Evolutionary conservation across 2,888 invertebrate genomes (phyloP).

Genomic region (Cryptocephalus primarius): DNA sequence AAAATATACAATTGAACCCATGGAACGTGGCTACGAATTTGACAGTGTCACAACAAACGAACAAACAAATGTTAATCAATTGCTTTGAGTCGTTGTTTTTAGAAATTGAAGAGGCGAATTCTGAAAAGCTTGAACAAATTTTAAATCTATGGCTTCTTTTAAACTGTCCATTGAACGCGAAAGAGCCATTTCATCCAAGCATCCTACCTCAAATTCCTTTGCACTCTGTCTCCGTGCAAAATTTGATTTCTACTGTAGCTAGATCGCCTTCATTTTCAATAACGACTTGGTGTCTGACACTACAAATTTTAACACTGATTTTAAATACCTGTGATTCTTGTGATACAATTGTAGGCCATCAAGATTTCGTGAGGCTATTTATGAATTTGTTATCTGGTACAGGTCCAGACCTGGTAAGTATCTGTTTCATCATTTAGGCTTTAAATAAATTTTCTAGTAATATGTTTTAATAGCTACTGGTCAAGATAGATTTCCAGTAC

Average conservation of each 20-base stretch:
- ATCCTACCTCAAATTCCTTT: constrained; percentile 54
- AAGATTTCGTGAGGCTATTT: constrained; percentile 55
- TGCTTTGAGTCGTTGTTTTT: constrained; percentile 61
- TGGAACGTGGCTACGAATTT: constrained; percentile 31
- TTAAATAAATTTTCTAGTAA: too few relatives aligned
- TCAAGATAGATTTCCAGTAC: too few relatives aligned
- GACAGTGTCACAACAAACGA: constrained; percentile 13
- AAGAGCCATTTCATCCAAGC: constrained; percentile 45
- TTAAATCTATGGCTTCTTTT: constrained; percentile 66
- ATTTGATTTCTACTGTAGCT: constrained; percentile 53
- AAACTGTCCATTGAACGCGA: constrained; percentile 51
- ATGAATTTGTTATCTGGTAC: constrained; percentile 57
- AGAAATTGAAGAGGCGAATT: constrained; percentile 55
- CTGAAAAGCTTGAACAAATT: constrained; percentile 71
- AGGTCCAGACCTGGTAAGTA: constrained; percentile 32
- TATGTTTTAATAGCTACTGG: too few relatives aligned
- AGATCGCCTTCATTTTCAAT: constrained; percentile 58
- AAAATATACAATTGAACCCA: constrained; percentile 17
- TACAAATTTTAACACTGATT: constrained; percentile 64
- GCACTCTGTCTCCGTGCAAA: constrained; percentile 52
- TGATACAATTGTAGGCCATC: constrained; percentile 52
- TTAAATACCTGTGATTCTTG: constrained; percentile 44
- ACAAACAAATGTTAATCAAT: constrained; percentile 51
- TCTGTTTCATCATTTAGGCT: too few relatives aligned
- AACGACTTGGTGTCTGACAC: constrained; percentile 67